A percentile compares a stretch with the other conserved stretches of the same genome.
Evolutionary conservation across 35 echinoderm and acorn worm species (phyloP).

Genomic region (Strongylocentrotus purpuratus): DNA sequence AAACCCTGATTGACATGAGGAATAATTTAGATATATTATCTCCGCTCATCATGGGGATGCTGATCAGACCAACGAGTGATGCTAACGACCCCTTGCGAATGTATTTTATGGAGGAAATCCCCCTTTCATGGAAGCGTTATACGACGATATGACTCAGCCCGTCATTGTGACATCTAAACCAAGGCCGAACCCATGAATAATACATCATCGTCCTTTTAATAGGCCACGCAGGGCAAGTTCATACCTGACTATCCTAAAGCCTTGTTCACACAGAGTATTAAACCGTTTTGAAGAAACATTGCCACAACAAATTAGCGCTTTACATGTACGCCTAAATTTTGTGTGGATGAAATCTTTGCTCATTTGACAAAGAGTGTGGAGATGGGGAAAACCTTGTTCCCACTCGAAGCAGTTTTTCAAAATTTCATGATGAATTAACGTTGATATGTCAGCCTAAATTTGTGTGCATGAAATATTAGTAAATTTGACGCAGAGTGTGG

Average conservation of each 20-base stretch:
- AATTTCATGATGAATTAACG: no score
- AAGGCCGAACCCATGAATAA: conserved; percentile 1
- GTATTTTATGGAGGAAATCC: not conserved
- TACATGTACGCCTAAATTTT: no score
- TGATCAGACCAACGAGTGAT: not conserved
- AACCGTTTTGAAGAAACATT: no score
- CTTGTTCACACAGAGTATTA: no score
- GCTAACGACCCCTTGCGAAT: not conserved
- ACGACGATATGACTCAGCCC: not conserved
- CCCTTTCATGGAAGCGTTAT: not conserved
- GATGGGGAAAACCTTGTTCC: no score
- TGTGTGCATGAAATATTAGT: no score
- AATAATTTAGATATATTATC: not conserved
- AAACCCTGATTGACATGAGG: not conserved
- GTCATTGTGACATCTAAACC: not conserved
- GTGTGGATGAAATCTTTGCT: no score
- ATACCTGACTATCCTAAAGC: not conserved
- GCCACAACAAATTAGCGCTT: no score
- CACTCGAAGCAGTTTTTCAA: no score
- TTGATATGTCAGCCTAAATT: no score
- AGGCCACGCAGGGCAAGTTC: not conserved
- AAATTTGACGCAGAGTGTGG: no score
- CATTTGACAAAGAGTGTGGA: no score
- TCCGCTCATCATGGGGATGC: not conserved
- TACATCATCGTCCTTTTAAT: not conserved